Evolutionary conservation across 2,113 vertebrate species (phyloP), one percentile per base, ranked within the genome.

Genomic region (Trematocara zebra): DNA sequence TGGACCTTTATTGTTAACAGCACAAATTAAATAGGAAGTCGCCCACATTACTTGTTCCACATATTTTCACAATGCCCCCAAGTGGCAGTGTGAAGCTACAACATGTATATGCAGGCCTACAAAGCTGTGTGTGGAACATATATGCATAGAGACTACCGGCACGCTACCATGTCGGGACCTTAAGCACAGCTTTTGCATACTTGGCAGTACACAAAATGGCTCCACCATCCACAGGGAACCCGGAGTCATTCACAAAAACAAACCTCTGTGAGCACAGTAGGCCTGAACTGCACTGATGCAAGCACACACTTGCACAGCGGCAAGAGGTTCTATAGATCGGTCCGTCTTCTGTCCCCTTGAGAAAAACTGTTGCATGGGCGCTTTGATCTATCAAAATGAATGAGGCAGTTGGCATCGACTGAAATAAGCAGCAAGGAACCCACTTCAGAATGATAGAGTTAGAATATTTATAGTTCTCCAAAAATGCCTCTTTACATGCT

Each of bases 331-430:
- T 86, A 87, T 87, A 87, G 93, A 91, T 87, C 23, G 76, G 86
- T 81, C 86, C 54, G 72, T 83, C 88, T 87, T 83, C 67, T 83
- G 83, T 87, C 56, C 90, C 89, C 85, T 82, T 3, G 57, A 91
- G 93, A 85, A 87, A 87, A 54, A 83, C 31, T 57, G 15, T 82
- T 87, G 82, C 83, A 83, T 72, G 23, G n/a, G 59, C 3, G 10
- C 93, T 95, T 95, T 95, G 95, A 96, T 94, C 92, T 87, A 85
- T 89, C 78, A 93, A 91, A 95, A 89, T 54, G 85, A 94, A 92
- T 81, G 84, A 88, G 93, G 88, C 92, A 90, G 85, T 84, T 51
- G 44, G 90, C 88, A 90, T 85, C 69, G 82, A 91, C 82, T 90
- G 69, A 80, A 80, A 92, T 85, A 83, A 88, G 87, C 80, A 90